phyloP scores from a whole-genome alignment of 2,888 invertebrate species.

The Limulus polyphemus region DNA sequence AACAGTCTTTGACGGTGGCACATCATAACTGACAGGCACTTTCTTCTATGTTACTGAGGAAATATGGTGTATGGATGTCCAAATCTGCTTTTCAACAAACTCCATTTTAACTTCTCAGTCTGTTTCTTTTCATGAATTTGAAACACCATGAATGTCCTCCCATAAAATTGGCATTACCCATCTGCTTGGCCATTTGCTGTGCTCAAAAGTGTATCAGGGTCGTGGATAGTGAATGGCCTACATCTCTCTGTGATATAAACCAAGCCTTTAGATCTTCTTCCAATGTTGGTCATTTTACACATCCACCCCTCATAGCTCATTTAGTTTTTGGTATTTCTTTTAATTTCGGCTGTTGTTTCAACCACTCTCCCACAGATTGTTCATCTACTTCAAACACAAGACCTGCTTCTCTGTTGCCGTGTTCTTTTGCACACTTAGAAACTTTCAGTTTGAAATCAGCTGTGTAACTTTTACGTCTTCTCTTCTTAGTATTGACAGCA shows the following conservation, averaged over 20 bases:
- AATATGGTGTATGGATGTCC: no score
- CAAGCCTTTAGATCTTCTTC: background rate
- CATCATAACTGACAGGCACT: no score
- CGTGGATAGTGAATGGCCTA: background rate
- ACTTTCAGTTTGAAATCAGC: constrained; percentile 1
- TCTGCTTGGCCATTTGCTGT: background rate
- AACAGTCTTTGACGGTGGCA: no score
- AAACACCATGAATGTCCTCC: background rate
- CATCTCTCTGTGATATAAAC: background rate
- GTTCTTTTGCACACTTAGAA: background rate
- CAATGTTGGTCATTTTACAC: background rate
- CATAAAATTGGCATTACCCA: background rate
- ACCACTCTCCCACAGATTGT: background rate
- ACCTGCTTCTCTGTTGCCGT: background rate
- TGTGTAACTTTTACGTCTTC: no score
- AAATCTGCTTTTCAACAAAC: background rate
- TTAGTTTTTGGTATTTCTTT: background rate
- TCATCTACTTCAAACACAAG: background rate
- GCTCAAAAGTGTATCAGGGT: background rate
- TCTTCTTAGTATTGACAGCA: no score
- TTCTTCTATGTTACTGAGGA: no score
- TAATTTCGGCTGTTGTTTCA: background rate
- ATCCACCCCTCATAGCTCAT: background rate
- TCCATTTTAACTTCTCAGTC: background rate
- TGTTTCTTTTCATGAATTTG: background rate